Base-by-base conservation (phyloP, 2,888 invertebrate genomes). In the Homarus gammarus region DNA sequence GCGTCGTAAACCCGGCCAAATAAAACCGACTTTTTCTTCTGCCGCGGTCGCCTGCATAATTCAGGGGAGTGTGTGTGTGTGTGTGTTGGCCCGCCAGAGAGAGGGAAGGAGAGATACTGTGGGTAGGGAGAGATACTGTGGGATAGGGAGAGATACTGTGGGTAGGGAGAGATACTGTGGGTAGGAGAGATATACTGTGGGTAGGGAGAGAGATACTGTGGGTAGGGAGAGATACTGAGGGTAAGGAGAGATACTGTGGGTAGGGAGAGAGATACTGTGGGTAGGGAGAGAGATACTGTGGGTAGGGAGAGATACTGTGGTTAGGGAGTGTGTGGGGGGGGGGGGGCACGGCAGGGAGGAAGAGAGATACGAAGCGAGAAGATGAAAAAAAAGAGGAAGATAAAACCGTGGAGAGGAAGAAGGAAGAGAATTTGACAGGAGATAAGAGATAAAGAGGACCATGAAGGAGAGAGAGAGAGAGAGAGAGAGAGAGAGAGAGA, bases 11-110 rank as follows among this genome's bases (percentile, higher is more conserved):
- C 82, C 82, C 22, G 61, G 36, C 81, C 87, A 87, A 87, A 87
- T 87, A 87, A 87, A 87, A 87, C 81, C 75, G 87, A 87, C 87
- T 87, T 87, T 87, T 87, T 87, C 87, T 87, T 87, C 81, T 82
- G 87, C 82, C 87, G 87, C 87, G 87, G 81, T 44, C 73, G 87
- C 82, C 64, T 87, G 87, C 87, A 87, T 87, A 87, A 87, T 87
- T 87, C 87, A 86, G 49, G 78, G 85, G 22, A 44, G 61, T 61
- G 56, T 18, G 40, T 12, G 40, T 12, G 68, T 15, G 31, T 8
- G 82, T 33, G 82, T 2, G 31, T n/a, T 0, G 40, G 49, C 2
- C 27, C 44, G 27, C 22, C 27, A 31, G 31, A 49, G 12, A 40
- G 75, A 27, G 40, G 22, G n/a, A 27, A 40, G 27, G 38, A 75